Evolutionary conservation across 2,113 vertebrate genomes (phyloP).

Genomic region (Strigops habroptila): DNA sequence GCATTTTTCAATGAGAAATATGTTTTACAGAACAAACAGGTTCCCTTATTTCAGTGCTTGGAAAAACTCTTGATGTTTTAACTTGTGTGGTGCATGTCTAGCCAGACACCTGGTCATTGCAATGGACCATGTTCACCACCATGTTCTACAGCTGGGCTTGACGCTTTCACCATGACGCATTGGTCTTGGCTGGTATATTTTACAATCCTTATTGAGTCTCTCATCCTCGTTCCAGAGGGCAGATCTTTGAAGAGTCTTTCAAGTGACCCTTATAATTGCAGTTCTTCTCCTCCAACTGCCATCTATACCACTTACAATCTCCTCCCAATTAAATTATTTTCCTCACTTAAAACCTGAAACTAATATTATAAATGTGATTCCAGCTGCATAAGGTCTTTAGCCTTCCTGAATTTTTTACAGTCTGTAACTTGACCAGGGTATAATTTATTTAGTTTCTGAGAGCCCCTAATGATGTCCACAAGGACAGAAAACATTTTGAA

Average conservation of each 20-base stretch:
- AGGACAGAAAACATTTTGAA: neutral
- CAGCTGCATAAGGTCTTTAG: neutral
- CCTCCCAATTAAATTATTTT: neutral
- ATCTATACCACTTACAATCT: neutral
- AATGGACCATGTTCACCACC: neutral
- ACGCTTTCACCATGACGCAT: neutral
- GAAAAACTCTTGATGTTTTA: neutral
- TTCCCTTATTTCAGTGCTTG: neutral
- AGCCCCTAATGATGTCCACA: neutral
- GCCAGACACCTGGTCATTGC: neutral
- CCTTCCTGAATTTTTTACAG: neutral
- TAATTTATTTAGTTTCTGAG: neutral
- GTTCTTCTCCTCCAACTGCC: neutral
- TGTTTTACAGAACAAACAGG: neutral
- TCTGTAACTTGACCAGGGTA: neutral
- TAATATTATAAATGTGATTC: neutral
- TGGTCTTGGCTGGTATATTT: neutral
- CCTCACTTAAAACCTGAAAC: neutral
- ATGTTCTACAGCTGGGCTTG: neutral
- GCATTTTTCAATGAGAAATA: constrained; percentile 2
- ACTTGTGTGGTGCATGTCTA: neutral
- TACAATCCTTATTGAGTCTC: neutral
- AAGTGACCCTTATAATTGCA: neutral
- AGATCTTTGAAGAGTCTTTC: neutral
- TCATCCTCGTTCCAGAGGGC: neutral